Base-by-base conservation (phyloP, 2,888 invertebrate species). In the Himalopsyche tibetana region DNA sequence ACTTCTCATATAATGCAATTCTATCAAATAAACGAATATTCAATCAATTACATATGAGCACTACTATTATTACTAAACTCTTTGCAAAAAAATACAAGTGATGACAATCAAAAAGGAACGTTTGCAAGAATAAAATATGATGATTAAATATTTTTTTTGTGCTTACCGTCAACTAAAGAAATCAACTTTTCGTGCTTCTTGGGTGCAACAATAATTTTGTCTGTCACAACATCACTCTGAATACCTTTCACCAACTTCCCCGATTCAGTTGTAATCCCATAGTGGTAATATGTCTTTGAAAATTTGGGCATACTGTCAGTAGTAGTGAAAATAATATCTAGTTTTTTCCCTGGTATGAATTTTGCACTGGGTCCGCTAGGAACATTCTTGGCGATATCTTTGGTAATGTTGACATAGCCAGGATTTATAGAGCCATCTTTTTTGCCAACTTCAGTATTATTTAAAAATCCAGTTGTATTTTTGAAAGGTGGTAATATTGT, bases 381-480 rank as follows among this genome's bases (percentile, higher is more conserved):
- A 63, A 11, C 56, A 6, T 81, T 82, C 5, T 45, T n/a, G 51
- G 6, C 51, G 55, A 9, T 19, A 45, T 28, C 45, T 17, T 45
- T 19, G 28, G 55, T 3, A 45, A 63, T 81, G 56, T 8, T 81
- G 56, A 28, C 28, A 38, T 5, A 19, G 8, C 17, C 79, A 19
- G 9, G 40, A 6, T 5, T 63, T 63, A 4, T 63, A 19, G 63
- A 19, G 19, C 2, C 63, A 28, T 19, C 19, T 56, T 56, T 56
- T 63, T 63, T 63, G 19, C 28, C 63, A 28, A 4, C 38, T 55
- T 12, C 55, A 17, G 84, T 84, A 45, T 83, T 87, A 40, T 86
- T 86, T 6, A 87, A 63, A 28, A 85, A 40, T 42, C 86, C 86
- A 4, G 87, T 86, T 11, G 80, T 82, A 51, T 87, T 87, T 69